These are phyloP conservation scores for Scaptomyza pallida DNA, from an alignment of 1,140 invertebrate species.

Conservation along the genomic window DNA sequence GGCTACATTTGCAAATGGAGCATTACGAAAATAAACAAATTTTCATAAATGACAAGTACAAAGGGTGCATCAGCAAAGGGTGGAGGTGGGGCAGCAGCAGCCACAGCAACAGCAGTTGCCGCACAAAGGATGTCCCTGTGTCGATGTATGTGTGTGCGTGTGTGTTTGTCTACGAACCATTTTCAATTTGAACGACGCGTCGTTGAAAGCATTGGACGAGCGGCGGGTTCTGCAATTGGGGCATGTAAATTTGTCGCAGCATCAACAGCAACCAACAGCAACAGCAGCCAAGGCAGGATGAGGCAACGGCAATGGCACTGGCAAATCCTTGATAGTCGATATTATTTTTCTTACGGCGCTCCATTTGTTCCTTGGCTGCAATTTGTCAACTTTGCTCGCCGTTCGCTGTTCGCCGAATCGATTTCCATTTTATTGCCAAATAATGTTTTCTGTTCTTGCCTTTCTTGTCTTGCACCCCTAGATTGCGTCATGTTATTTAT, in stretches of 20 bases:
- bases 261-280: slow-evolving; percentile 21
- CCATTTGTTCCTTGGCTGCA: slow-evolving; percentile 79
- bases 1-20: slow-evolving; percentile 83
- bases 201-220: slow-evolving; percentile 56
- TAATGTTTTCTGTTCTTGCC: slow-evolving; percentile 57
- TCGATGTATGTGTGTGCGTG: slow-evolving; percentile 15
- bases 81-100: background rate
- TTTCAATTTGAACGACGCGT: slow-evolving; percentile 76
- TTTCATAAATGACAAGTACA: slow-evolving; percentile 83
- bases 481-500: slow-evolving; percentile 83
- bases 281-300: slow-evolving; percentile 22
- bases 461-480: slow-evolving; percentile 44
- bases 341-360: slow-evolving; percentile 81
- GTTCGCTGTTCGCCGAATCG: slow-evolving; percentile 58
- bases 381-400: slow-evolving; percentile 76
- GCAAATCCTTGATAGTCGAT: slow-evolving; percentile 79
- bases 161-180: slow-evolving; percentile 54
- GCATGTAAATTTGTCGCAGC: slow-evolving; percentile 78
- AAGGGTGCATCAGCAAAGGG: slow-evolving; percentile 47
- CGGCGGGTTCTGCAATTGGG: slow-evolving; percentile 68
- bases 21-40: slow-evolving; percentile 83
- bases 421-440: slow-evolving; percentile 83
- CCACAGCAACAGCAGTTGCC: slow-evolving; percentile 25
- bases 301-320: slow-evolving; percentile 36
- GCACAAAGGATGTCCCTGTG: slow-evolving; percentile 57